Conservation (phyloP, 1,140 invertebrate genomes). For the Bilobella aurantiaca region DNA sequence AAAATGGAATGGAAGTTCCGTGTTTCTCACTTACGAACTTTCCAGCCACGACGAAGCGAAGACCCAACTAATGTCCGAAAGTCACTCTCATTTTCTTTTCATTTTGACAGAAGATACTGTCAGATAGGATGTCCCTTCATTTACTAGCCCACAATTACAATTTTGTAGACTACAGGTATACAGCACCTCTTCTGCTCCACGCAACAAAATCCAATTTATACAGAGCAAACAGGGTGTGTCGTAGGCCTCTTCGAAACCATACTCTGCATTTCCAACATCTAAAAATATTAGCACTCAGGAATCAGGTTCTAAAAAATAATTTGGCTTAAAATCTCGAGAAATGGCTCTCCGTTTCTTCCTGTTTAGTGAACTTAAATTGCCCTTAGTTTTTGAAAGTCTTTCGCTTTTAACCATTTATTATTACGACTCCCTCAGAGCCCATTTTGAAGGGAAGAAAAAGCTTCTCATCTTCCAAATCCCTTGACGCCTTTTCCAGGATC, state of each 20-base stretch:
- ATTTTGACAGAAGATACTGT: neutral
- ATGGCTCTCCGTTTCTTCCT: neutral
- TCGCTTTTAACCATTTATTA: conserved; percentile 18
- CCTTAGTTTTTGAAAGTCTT: conserved; percentile 22
- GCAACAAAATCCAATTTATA: too few species aligned
- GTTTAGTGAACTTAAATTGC: conserved; percentile 23
- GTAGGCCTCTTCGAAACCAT: too few species aligned
- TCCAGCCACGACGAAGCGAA: neutral
- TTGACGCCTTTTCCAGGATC: neutral
- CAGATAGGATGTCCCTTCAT: neutral
- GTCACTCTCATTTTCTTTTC: conserved; percentile 8
- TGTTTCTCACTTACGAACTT: neutral
- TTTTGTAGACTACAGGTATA: neutral
- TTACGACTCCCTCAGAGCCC: conserved; percentile 25
- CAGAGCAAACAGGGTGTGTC: too few species aligned
- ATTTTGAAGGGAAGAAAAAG: conserved; percentile 11
- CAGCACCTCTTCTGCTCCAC: too few species aligned
- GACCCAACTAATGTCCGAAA: conserved; percentile 2
- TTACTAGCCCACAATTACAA: neutral
- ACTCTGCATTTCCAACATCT: too few species aligned
- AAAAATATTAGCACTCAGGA: neutral
- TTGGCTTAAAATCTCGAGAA: neutral
- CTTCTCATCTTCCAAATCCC: conserved; percentile 8
- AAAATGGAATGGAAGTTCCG: conserved; percentile 10
- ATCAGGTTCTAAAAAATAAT: neutral